Evolutionary conservation across 2,888 invertebrate species (phyloP).

Genomic region (Rhagium mordax): DNA sequence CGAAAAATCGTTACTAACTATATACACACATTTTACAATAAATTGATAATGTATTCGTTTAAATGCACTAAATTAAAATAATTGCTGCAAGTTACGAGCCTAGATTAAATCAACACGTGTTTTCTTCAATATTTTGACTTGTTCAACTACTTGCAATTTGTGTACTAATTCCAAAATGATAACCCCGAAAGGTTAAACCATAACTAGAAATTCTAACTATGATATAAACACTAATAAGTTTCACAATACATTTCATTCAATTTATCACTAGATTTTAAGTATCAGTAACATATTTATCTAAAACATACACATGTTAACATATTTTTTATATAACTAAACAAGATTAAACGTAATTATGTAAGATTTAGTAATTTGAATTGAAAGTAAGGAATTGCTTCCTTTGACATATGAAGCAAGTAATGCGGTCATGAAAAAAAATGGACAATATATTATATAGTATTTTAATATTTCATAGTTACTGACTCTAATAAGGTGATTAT

Average conservation of each 20-base stretch:
- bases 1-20: too few relatives aligned
- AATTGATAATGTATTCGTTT: too few relatives aligned
- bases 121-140: neutral
- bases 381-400: too few relatives aligned
- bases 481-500: too few relatives aligned
- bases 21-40: too few relatives aligned
- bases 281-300: neutral
- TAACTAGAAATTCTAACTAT: neutral
- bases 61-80: neutral
- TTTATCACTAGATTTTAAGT: neutral
- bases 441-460: too few relatives aligned
- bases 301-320: neutral
- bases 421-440: too few relatives aligned
- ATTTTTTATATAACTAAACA: neutral
- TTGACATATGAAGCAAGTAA: too few relatives aligned
- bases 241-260: neutral
- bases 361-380: neutral
- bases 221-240: neutral
- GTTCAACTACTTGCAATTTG: constrained; percentile 4
- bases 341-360: neutral
- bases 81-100: neutral
- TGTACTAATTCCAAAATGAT: neutral
- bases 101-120: neutral
- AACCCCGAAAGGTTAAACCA: neutral
- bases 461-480: too few relatives aligned